Base-by-base conservation (phyloP, 2,888 invertebrate species). In the Eupithecia exiguata region DNA sequence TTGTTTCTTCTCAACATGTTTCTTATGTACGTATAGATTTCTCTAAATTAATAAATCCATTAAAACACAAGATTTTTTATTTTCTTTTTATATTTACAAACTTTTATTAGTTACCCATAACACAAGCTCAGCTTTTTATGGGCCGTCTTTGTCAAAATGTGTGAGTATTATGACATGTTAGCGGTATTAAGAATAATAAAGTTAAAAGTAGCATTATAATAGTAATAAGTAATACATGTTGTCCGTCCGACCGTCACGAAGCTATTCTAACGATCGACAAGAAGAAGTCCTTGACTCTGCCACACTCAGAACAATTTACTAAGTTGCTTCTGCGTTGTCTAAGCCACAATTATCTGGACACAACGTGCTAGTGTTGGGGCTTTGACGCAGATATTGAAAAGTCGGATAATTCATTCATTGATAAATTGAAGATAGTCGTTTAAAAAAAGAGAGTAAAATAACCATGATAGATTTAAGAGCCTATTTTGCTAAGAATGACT, bases 201-300 rank as follows among this genome's bases (percentile, higher is more conserved):
- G 10, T 53, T n/a, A n/a, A 21, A 0, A n/a, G 21, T 53, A n/a
- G 9, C 49, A 53, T 21, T 4, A 14, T 58, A 58, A 58, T 21
- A 25, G 10, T 58, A 35, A 62, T 21, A 35, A 9, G n/a, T 38
- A 65, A n/a, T 30, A 36, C 63, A n/a, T 65, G 25, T 25, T 25
- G 63, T 36, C 63, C 18, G 63, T 65, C 38, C 67, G 77, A 18
- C 71, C 77, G 69, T 73, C 80, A 76, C 71, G 74, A 74, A 72
- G 74, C 75, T 77, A 74, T 76, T 74, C 77, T 78, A 77, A 77
- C 74, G 77, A 75, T 77, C 73, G 68, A 72, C 67, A 74, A 92
- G 90, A 84, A 84, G 94, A 86, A 84, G 88, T 84, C 94, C 94
- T 94, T 94, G 94, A 91, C 93, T 92, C 87, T 85, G 88, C 87